Evolutionary conservation across 2,888 invertebrate species (phyloP).

Genomic region (Hyposoter didymator): DNA sequence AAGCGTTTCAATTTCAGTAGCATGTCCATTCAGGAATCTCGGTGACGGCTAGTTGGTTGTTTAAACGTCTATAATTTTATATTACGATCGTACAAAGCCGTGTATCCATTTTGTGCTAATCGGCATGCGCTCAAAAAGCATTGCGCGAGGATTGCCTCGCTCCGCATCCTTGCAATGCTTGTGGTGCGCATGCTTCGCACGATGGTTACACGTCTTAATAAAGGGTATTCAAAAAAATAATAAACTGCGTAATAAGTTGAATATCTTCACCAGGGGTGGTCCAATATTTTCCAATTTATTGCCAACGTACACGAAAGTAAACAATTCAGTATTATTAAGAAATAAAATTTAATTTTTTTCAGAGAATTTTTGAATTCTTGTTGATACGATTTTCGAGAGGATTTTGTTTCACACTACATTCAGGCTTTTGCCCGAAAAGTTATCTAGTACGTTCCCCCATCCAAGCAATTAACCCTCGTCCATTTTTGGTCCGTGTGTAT

Average conservation of each 20-base stretch:
- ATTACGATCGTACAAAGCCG: background rate
- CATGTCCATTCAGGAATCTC: background rate
- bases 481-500: background rate
- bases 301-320: too few species aligned
- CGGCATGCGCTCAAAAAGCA: slow-evolving; percentile 1
- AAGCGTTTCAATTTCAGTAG: background rate
- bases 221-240: background rate
- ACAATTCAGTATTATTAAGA: too few species aligned
- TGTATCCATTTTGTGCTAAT: background rate
- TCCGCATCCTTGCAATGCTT: background rate
- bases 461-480: background rate
- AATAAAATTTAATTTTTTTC: too few species aligned
- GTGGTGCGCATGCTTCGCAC: background rate
- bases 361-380: too few species aligned
- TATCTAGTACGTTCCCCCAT: background rate
- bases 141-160: background rate
- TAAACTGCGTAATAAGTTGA: background rate
- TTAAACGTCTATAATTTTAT: background rate
- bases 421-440: background rate
- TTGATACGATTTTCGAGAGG: background rate
- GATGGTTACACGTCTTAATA: background rate
- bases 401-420: background rate
- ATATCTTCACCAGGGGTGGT: background rate
- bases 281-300: background rate
- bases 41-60: background rate